Evolutionary conservation across 2,888 invertebrate genomes (phyloP).

Genomic region (Drosophila aldrichi): DNA sequence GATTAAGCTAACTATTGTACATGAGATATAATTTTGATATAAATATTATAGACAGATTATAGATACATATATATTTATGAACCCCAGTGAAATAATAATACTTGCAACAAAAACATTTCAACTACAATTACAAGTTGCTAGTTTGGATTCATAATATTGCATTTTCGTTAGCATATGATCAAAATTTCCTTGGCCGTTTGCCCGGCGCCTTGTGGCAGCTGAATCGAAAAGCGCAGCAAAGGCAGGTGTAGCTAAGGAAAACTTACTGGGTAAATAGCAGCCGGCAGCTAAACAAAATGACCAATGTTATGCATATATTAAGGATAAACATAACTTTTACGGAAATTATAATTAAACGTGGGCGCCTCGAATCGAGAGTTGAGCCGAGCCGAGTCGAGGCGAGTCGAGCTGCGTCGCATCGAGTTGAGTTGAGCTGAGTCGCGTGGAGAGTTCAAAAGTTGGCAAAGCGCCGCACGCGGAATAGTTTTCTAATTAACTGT

Average conservation of each 20-base stretch:
- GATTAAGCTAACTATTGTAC: no score
- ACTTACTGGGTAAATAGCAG: neutral
- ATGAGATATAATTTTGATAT: no score
- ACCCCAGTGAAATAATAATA: neutral
- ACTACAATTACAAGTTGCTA: neutral
- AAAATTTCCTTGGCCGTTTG: neutral
- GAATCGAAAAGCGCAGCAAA: constrained; percentile 11
- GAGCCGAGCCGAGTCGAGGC: constrained; percentile 38
- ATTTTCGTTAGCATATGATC: neutral
- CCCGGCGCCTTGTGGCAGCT: neutral
- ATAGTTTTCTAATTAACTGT: constrained; percentile 79
- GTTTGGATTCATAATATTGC: neutral
- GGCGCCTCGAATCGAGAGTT: constrained; percentile 28
- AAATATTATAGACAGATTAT: no score
- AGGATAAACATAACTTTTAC: constrained; percentile 47
- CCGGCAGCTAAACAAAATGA: constrained; percentile 46
- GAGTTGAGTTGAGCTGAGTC: constrained; percentile 38
- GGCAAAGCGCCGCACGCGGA: constrained; percentile 56
- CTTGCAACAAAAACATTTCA: neutral
- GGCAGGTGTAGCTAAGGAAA: neutral
- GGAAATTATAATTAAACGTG: constrained; percentile 69
- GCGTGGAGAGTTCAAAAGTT: constrained; percentile 69
- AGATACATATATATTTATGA: neutral
- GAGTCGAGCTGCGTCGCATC: constrained; percentile 17
- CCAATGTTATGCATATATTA: constrained; percentile 48